Evolutionary conservation across 2,888 invertebrate genomes (phyloP), one percentile per base, ranked within the genome.

Genomic region (Choristoneura rosaceana): DNA sequence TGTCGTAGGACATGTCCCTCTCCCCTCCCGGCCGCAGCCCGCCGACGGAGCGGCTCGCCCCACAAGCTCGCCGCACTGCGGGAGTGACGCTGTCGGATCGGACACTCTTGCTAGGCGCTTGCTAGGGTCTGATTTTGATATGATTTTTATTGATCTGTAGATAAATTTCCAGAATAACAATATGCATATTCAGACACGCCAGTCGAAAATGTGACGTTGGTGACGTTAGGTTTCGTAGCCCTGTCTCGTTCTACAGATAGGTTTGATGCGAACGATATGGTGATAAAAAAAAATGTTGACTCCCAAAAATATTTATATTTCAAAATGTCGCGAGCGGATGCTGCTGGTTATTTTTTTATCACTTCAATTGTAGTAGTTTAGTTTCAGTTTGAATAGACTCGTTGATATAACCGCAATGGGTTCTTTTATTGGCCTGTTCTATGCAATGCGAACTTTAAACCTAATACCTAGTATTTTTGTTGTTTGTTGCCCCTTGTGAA

Each of bases 341-440:
- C 65, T 66, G 59, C 55, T 38, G 38, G 52, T 45, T 60, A 60
- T 67, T 67, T 67, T 60, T 67, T 67, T 59, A 59, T 15, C 33
- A 47, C 47, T 67, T 67, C 58, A 34, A 67, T 33, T 67, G 67
- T 67, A 67, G 59, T 67, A 59, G 59, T 67, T 67, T 67, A 67
- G 66, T 67, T 67, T 50, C 66, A 25, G 67, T 67, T 66, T 67
- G 34, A 67, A 67, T 67, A 67, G 67, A 67, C 34, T 66, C 55
- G 58, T 67, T 67, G 67, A 59, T 59, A 34, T 59, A 45, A 60
- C 55, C 59, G 59, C 67, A 34, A 47, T 45, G 67, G 10, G 59
- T 59, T 66, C 7, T 67, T 67, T 67, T 67, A 17, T 47, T 67
- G 17, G 34, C n/a, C 41, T 65, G 8, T 47, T 25, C 43, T 41